A percentile compares a stretch with the other conserved stretches of the same genome.
These are phyloP conservation scores for Sitta europaea DNA, from an alignment of 2,113 vertebrate species.

Conservation along the genomic window DNA sequence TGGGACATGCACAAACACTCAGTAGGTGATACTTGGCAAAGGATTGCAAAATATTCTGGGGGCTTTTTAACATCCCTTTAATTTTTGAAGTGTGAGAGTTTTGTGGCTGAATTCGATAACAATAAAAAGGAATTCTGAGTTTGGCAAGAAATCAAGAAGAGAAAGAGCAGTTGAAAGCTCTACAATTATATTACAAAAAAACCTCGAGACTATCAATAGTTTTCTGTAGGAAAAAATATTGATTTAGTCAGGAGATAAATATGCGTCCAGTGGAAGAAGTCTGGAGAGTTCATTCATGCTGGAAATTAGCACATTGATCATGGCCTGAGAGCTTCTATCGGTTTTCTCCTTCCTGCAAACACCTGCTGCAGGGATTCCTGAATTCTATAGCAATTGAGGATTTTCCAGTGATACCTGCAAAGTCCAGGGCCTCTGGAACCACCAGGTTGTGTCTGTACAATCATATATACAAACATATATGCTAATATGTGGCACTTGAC, in stretches of 20 bases:
- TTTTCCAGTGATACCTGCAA: background rate
- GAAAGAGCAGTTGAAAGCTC: background rate
- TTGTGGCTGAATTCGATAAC: background rate
- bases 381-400: background rate
- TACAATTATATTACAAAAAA: background rate
- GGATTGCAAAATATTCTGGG: background rate
- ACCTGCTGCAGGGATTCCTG: background rate
- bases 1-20: background rate
- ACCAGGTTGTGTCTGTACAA: background rate
- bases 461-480: accelerated
- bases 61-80: background rate
- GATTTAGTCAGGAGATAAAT: slow-evolving; percentile 13
- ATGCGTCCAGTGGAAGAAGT: background rate
- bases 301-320: slow-evolving; percentile 25
- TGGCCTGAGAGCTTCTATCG: background rate
- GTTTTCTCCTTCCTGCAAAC: background rate
- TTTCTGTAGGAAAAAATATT: background rate
- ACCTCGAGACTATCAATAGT: background rate
- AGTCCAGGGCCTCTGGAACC: background rate
- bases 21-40: background rate
- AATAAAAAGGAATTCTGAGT: background rate
- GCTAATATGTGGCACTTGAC: background rate
- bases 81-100: background rate
- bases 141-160: background rate
- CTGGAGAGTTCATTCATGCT: background rate